A percentile compares a stretch with the other conserved stretches of the same genome.
phyloP scores from a whole-genome alignment of 1,140 invertebrate species.

The Laodelphax striatellus region DNA sequence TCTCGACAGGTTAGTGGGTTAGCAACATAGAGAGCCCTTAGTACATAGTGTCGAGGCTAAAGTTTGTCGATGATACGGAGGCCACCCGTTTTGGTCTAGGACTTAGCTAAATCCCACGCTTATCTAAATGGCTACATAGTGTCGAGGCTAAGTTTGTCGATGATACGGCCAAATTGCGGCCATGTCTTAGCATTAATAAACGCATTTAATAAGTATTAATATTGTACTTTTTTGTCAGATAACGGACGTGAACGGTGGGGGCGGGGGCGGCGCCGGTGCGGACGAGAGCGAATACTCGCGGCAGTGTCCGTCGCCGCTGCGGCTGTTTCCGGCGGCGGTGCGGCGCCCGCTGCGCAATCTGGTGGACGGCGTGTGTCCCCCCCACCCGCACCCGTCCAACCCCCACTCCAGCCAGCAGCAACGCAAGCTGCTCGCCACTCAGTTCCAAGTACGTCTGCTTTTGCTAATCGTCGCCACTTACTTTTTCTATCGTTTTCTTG shows the following conservation, averaged over 20 bases:
- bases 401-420: constrained; percentile 27
- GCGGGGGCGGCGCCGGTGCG: constrained; percentile 18
- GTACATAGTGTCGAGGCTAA: too few species aligned
- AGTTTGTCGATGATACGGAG: too few species aligned
- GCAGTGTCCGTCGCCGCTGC: constrained; percentile 75
- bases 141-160: too few species aligned
- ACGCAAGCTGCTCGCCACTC: constrained; percentile 52
- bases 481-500: not conserved
- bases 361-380: constrained; percentile 68
- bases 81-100: too few species aligned
- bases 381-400: not conserved
- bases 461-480: not conserved
- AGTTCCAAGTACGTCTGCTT: constrained; percentile 45
- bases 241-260: too few species aligned
- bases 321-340: constrained; percentile 67
- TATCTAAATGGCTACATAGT: too few species aligned
- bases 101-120: too few species aligned
- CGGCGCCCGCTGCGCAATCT: constrained; percentile 70
- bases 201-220: too few species aligned
- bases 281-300: constrained; percentile 42
- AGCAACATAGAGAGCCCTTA: too few species aligned
- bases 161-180: too few species aligned
- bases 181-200: too few species aligned
- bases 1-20: too few species aligned
- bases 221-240: not conserved